Base-by-base conservation (phyloP, 1,140 invertebrate genomes). In the Limonius californicus region DNA sequence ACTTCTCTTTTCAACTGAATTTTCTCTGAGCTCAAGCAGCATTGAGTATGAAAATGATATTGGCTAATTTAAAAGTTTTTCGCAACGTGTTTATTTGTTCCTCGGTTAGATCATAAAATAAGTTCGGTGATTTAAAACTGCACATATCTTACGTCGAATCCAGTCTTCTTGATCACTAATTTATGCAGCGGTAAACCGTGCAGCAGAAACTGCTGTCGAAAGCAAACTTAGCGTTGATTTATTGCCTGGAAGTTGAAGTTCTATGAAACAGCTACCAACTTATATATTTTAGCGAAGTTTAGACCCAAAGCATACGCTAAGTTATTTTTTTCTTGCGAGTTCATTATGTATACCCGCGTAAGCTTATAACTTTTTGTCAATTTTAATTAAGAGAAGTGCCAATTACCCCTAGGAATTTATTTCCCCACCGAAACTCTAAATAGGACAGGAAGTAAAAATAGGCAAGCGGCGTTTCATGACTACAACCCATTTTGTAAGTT, bases 151-250 rank as follows among this genome's bases (percentile, higher is more conserved):
- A 50, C 16, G 45, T 50, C 45, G 45, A 50, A 50, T 50, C 4
- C 45, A 50, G 45, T 50, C 45, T 50, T 50, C 45, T 59, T 20
- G 57, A 56, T 62, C 54, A 62, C 39, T 57, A 62, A 62, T 62
- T 62, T 62, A 62, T 62, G 60, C 60, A 57, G 60, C 55, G 60
- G 60, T 62, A 62, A 62, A 62, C 60, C 60, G 14, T 54, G 54
- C 42, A 62, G 60, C 60, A 43, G 43, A 50, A 62, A 62, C 60
- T 55, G 60, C 60, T 62, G 60, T 62, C 60, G 60, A 62, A 62
- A 62, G 60, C 60, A 62, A 62, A 50, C 60, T 62, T 47, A 55
- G 18, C 43, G 60, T 62, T 62, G 60, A 62, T 62, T 62, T 62
- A 62, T 62, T 57, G 43, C 54, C 42, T 55, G 42, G 54, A 55